Evolutionary conservation across 2,888 invertebrate species (phyloP).

Genomic region (Molorchus minor): DNA sequence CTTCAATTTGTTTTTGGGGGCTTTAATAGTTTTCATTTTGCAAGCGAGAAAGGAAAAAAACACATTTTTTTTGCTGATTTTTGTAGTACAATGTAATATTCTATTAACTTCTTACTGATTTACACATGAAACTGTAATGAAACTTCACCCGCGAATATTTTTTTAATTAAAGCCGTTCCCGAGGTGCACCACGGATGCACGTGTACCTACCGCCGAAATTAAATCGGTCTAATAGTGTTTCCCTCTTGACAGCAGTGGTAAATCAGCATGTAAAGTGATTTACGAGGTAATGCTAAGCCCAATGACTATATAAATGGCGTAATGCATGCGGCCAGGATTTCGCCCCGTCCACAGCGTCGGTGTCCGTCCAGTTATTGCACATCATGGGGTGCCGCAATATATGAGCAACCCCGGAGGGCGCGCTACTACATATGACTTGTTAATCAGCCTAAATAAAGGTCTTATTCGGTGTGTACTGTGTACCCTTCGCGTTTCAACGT

Average conservation of each 20-base stretch:
- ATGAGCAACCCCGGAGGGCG: slow-evolving; percentile 47
- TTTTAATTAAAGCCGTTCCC: background rate
- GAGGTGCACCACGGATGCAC: background rate
- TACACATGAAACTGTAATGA: too few species aligned
- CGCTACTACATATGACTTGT: slow-evolving; percentile 51
- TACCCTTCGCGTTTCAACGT: slow-evolving; percentile 33
- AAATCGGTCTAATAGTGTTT: background rate
- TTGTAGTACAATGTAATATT: too few species aligned
- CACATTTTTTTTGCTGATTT: too few species aligned
- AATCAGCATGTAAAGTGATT: slow-evolving; percentile 51
- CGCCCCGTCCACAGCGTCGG: slow-evolving; percentile 36
- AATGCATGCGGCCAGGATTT: slow-evolving; percentile 44
- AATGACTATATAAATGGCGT: slow-evolving; percentile 44
- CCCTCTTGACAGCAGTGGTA: slow-evolving; percentile 28
- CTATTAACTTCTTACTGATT: too few species aligned
- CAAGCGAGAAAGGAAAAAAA: too few species aligned
- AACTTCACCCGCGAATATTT: too few species aligned
- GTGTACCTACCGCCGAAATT: background rate
- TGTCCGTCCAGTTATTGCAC: slow-evolving; percentile 45
- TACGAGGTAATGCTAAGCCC: slow-evolving; percentile 43
- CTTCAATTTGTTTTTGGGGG: too few species aligned
- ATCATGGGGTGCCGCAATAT: slow-evolving; percentile 51
- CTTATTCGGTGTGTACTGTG: slow-evolving; percentile 38
- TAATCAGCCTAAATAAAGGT: slow-evolving; percentile 48
- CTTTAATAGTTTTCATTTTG: too few species aligned